Evolutionary conservation across 2,888 invertebrate genomes (phyloP).

Genomic region (Sminthurides aquaticus): DNA sequence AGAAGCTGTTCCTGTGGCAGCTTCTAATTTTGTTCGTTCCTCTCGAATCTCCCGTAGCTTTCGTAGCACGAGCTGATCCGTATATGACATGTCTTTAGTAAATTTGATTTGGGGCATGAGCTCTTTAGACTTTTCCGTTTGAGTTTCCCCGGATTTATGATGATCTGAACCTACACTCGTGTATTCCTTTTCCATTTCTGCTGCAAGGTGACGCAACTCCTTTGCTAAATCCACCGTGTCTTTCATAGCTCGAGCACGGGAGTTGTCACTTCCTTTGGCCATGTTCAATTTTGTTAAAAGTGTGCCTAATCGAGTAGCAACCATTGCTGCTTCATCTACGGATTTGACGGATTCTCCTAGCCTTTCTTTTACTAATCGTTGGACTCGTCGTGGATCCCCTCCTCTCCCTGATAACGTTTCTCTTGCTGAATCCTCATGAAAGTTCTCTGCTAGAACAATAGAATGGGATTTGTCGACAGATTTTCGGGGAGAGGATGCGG

Average conservation of each 20-base stretch:
- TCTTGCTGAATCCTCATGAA: background rate
- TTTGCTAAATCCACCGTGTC: constrained; percentile 25
- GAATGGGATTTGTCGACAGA: background rate
- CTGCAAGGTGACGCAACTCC: constrained; percentile 24
- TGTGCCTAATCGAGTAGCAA: constrained; percentile 27
- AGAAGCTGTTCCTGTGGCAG: too few species aligned
- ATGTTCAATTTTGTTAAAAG: constrained; percentile 25
- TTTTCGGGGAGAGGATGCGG: background rate
- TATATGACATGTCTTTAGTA: constrained; percentile 26
- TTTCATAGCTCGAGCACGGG: constrained; percentile 10
- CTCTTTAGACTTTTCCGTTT: constrained; percentile 3
- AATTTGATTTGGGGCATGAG: constrained; percentile 13
- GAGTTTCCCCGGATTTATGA: constrained; percentile 4
- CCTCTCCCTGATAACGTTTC: background rate
- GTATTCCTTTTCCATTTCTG: constrained; percentile 21
- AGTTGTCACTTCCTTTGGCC: constrained; percentile 1
- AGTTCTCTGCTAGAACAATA: constrained; percentile 2
- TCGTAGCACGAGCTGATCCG: constrained; percentile 29
- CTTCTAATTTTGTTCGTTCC: constrained; percentile 1
- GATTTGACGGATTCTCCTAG: constrained; percentile 24
- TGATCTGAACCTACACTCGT: background rate
- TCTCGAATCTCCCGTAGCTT: constrained; percentile 22
- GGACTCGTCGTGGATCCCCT: background rate
- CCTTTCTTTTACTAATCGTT: constrained; percentile 10
- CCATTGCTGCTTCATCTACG: constrained; percentile 28